Base-by-base conservation (phyloP, 2,888 invertebrate genomes). In the Melanargia galathea region DNA sequence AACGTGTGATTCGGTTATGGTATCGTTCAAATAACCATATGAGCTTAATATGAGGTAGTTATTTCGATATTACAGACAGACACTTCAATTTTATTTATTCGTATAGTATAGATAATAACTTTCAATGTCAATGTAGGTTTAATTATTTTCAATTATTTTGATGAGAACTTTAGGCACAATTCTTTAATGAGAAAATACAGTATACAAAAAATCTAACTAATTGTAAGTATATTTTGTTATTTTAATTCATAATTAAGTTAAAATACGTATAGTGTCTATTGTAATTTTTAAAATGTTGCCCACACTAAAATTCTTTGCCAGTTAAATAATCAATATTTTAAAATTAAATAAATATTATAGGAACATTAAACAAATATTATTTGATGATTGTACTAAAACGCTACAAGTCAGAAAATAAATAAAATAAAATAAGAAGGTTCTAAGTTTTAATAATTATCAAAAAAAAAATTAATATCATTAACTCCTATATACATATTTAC, bases 401-500 rank as follows among this genome's bases (percentile, higher is more conserved):
- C 11, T 55, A 35, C 58, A 10, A 38, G 38, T 38, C 51, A 55
- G 48, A 62, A 67, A 55, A 61, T 65, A 66, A 73, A 67, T 58
- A 77, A 76, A 77, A 79, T 79, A 74, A 80, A 77, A 78, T 72
- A 66, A 69, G 49, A 64, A 69, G 80, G 78, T 75, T 77, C 77
- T 78, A 83, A 79, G 79, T 75, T 77, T 81, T 79, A 78, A 79
- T 79, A 81, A 35, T 76, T 76, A 79, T 76, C 78, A 81, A 81
- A 81, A 81, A n/a, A 30, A 75, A 75, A 73, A 71, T 78, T 83
- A 85, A 86, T 86, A 87, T 85, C 83, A 83, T 83, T 86, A 87
- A 80, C 79, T 80, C 84, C 79, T 90, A 89, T 90, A 79, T 90
- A 90, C 90, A 90, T 90, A 90, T 90, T 89, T 90, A 90, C 90